Evolutionary conservation across 2,888 invertebrate species (phyloP).

Genomic region (Eurytoma adleriae): DNA sequence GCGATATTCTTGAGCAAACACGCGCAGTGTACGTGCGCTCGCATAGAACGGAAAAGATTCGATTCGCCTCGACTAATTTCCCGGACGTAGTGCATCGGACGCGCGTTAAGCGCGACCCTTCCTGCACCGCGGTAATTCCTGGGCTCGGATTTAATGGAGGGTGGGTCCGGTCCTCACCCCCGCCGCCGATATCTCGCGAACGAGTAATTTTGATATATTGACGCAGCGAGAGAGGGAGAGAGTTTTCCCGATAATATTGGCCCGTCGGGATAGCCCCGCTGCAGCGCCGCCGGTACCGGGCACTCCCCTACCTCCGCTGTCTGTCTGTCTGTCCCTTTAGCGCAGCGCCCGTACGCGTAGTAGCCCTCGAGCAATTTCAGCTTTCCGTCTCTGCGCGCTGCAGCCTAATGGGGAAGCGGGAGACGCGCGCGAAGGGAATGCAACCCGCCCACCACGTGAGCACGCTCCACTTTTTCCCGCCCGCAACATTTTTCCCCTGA

Average conservation of each 20-base stretch:
- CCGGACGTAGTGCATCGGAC: conserved; percentile 21
- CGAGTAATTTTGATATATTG: conserved; percentile 72
- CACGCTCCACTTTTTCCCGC: conserved; percentile 48
- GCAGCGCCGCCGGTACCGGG: conserved; percentile 24
- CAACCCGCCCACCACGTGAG: conserved; percentile 6
- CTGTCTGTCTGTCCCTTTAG: conserved; percentile 27
- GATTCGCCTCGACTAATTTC: conserved; percentile 25
- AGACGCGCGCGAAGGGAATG: background rate
- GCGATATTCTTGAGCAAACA: conserved; percentile 38
- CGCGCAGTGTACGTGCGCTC: background rate
- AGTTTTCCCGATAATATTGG: conserved; percentile 64
- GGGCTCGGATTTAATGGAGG: conserved; percentile 61
- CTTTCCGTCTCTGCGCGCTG: background rate
- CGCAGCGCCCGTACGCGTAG: background rate
- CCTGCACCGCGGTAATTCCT: conserved; percentile 29
- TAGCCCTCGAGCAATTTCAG: conserved; percentile 27
- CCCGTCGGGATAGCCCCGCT: conserved; percentile 54
- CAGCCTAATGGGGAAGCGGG: conserved; percentile 38
- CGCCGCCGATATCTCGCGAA: conserved; percentile 61
- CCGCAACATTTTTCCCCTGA: background rate
- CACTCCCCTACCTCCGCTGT: conserved; percentile 44
- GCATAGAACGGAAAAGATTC: conserved; percentile 15
- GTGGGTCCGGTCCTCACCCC: conserved; percentile 8
- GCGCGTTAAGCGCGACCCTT: conserved; percentile 26
- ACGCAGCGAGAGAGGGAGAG: conserved; percentile 40